Percentiles rank a stretch among this genome's conserved stretches.
These are phyloP conservation scores for Sycophila texana DNA, from an alignment of 2,888 invertebrate species.

Conservation along the genomic window DNA sequence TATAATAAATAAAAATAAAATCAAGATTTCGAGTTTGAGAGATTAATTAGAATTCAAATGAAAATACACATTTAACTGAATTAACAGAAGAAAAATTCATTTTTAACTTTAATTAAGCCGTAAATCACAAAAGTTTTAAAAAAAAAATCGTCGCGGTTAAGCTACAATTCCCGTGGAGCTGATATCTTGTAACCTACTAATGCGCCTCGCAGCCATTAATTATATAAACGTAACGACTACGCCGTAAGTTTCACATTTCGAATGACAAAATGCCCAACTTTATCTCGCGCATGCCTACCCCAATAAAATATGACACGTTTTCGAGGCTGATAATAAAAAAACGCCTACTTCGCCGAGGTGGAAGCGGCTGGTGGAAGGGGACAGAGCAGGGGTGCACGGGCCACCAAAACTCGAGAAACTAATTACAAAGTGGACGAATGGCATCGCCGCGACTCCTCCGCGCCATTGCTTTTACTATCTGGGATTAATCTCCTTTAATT, in stretches of 20 bases:
- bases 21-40: no score
- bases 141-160: no score
- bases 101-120: no score
- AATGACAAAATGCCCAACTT: conserved; percentile 48
- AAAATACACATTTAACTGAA: no score
- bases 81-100: no score
- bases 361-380: conserved; percentile 26
- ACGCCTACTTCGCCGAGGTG: conserved; percentile 21
- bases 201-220: conserved; percentile 15
- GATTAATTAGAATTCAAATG: no score
- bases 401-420: conserved; percentile 52
- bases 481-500: conserved; percentile 57
- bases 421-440: conserved; percentile 48
- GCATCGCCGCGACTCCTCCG: not conserved
- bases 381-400: conserved; percentile 32
- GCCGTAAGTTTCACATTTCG: conserved; percentile 28
- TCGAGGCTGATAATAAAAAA: conserved; percentile 24
- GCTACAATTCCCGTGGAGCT: no score
- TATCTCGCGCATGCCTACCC: conserved; percentile 1
- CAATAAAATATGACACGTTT: conserved; percentile 52
- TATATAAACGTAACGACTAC: conserved; percentile 19
- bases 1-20: no score
- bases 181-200: conserved; percentile 4
- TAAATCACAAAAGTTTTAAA: no score
- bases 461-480: conserved; percentile 50